Evolutionary conservation across 1,140 invertebrate genomes (phyloP), one percentile per base, ranked within the genome.

Genomic region (Zaprionus nigranus): DNA sequence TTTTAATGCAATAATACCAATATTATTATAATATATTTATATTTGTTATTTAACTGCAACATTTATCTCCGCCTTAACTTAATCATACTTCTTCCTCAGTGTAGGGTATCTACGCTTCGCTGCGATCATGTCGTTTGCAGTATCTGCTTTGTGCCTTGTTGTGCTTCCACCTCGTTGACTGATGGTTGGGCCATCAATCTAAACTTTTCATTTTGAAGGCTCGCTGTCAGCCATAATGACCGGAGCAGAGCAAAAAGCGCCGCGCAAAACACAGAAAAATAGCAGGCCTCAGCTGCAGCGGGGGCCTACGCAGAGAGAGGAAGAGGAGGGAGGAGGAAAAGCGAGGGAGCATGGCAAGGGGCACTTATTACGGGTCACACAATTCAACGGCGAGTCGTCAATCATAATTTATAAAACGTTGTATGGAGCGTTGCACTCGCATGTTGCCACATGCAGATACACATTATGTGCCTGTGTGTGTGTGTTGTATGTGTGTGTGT

Each of bases 161-260:
- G 34, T 70, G 43, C 49, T 73, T 69, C 57, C 73, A 72, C 70
- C 70, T 60, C 67, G 82, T 71, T 90, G 86, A 90, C 74, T 90
- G 86, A 90, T 90, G 82, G 82, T 79, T 74, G 82, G 82, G 82
- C 82, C 86, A 90, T 90, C 86, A 90, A 90, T 90, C 86, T 90
- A 90, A 90, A 90, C 87, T 90, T 86, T 90, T 90, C 82, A 90
- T 90, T 90, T 86, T 90, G 86, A 90, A 85, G 82, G 82, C 82
- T 64, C 79, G 79, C 86, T 90, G 86, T 90, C 86, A 90, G 70
- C 79, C 77, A 67, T 90, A 90, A 90, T 90, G 87, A 81, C 87
- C 86, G 65, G 70, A 80, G 75, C 79, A 90, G 75, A 75, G 81
- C 79, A 90, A 68, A 81, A 84, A 86, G 54, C 57, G 61, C 46